These are phyloP conservation scores for Tragulus kanchil DNA, from an alignment of 2,113 vertebrate species.

Conservation along the genomic window DNA sequence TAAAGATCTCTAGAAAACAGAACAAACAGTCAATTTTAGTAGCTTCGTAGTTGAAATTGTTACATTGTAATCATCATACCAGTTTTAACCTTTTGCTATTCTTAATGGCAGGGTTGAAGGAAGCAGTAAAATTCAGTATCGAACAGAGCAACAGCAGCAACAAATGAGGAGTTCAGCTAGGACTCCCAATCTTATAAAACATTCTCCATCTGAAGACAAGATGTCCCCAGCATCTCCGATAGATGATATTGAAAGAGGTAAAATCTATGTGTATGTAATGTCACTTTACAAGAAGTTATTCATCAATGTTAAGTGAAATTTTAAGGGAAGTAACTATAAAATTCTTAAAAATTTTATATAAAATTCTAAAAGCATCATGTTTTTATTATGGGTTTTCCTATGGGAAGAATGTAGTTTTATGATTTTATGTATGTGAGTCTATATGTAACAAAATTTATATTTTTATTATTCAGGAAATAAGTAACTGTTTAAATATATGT, in stretches of 20 bases:
- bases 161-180: slow-evolving; percentile 88
- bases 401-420: background rate
- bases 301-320: slow-evolving; percentile 53
- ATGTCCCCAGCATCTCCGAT: slow-evolving; percentile 92
- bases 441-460: background rate
- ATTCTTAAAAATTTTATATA: no score
- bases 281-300: slow-evolving; percentile 38
- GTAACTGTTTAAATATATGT: background rate
- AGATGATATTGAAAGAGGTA: slow-evolving; percentile 99
- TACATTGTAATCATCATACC: background rate
- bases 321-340: no score
- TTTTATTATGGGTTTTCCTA: slow-evolving; percentile 33
- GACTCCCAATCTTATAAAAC: slow-evolving; percentile 88
- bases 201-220: slow-evolving; percentile 90
- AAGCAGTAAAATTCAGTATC: slow-evolving; percentile 97
- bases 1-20: slow-evolving; percentile 39
- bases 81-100: slow-evolving; percentile 41
- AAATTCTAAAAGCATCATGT: background rate
- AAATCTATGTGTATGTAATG: slow-evolving; percentile 42
- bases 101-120: slow-evolving; percentile 93
- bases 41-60: slow-evolving; percentile 23
- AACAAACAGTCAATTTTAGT: slow-evolving; percentile 11
- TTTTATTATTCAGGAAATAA: slow-evolving; percentile 8
- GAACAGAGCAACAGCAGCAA: slow-evolving; percentile 89
- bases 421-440: slow-evolving; percentile 9